Evolutionary conservation across 2,113 vertebrate genomes (phyloP).

Genomic region (Lonchura striata): DNA sequence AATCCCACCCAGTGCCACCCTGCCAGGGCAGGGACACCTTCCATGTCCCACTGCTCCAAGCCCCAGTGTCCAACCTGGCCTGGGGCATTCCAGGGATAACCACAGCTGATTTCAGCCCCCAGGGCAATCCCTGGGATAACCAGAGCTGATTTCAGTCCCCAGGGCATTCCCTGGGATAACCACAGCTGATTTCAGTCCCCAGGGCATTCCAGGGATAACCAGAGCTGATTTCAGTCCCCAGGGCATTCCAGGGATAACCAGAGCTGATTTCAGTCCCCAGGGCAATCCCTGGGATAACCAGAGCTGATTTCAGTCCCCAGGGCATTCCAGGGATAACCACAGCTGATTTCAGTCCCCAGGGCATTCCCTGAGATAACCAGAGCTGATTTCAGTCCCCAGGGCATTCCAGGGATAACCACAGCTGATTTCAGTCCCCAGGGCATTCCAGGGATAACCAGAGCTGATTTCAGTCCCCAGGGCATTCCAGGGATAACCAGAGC

Average conservation of each 20-base stretch:
- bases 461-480: background rate
- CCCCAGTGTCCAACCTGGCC: accelerated
- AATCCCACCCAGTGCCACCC: background rate
- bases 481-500: background rate
- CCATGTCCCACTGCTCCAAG: background rate
- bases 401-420: background rate
- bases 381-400: background rate
- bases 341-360: too few species aligned
- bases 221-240: background rate
- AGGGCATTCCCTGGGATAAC: too few species aligned
- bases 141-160: too few species aligned
- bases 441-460: background rate
- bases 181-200: background rate
- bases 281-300: too few species aligned
- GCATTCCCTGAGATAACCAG: background rate
- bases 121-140: too few species aligned
- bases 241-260: background rate
- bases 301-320: too few species aligned
- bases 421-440: background rate
- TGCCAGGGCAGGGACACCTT: background rate
- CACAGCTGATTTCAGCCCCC: too few species aligned
- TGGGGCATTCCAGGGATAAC: background rate
- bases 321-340: too few species aligned
- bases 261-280: too few species aligned
- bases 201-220: background rate